These are phyloP conservation scores for Phylloscopus collybita DNA, from an alignment of 2,797 vertebrate genomes.

Conservation along the genomic window DNA sequence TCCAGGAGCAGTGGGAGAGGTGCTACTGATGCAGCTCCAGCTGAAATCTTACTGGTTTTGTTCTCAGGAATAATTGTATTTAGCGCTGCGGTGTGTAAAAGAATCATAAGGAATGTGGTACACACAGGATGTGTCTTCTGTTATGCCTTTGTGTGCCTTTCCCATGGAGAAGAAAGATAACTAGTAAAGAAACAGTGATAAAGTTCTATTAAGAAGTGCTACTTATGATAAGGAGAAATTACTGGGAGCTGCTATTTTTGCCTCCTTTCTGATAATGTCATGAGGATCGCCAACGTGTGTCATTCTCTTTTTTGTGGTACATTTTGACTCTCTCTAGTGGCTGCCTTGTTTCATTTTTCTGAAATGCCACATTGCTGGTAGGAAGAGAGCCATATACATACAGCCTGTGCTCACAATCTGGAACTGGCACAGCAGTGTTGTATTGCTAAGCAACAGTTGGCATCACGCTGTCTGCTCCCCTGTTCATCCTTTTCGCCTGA, in stretches of 20 bases:
- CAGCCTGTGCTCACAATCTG: constrained; percentile 42
- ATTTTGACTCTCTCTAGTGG: background rate
- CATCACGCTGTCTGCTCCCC: background rate
- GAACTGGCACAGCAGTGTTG: background rate
- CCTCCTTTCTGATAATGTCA: background rate
- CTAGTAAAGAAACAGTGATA: background rate
- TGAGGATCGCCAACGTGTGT: background rate
- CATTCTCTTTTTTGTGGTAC: background rate
- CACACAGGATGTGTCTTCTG: background rate
- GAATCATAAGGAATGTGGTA: background rate
- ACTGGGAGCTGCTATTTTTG: background rate
- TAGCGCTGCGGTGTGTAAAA: background rate
- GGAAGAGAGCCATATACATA: background rate
- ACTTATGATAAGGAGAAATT: background rate
- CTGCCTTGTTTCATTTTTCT: constrained; percentile 16
- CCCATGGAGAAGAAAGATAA: background rate
- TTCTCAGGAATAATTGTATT: background rate
- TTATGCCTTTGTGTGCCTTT: background rate
- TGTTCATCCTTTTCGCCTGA: background rate
- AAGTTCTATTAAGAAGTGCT: background rate
- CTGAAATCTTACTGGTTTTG: background rate
- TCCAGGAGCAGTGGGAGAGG: background rate
- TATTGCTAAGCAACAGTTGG: constrained; percentile 62
- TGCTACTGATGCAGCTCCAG: background rate
- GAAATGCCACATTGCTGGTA: constrained; percentile 48